Evolutionary conservation across 2,113 vertebrate genomes (phyloP).

Genomic region (Ploceus nigricollis): DNA sequence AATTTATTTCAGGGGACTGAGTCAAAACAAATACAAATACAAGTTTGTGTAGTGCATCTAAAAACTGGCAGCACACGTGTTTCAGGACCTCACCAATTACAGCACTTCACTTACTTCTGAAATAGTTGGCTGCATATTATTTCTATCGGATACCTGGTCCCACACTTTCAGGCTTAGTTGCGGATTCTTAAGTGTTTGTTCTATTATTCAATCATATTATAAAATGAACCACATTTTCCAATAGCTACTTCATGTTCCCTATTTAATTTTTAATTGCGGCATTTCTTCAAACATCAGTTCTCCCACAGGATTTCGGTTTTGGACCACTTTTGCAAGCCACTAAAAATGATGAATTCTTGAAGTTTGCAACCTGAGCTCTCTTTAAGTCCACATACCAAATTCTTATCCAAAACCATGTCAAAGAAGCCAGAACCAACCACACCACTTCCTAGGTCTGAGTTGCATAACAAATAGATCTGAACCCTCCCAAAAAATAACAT

Average conservation of each 20-base stretch:
- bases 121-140: background rate
- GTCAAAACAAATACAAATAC: conserved; percentile 61
- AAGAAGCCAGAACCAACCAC: conserved; percentile 55
- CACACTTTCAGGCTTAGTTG: conserved; percentile 52
- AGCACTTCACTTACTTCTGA: conserved; percentile 34
- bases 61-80: background rate
- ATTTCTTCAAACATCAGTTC: conserved; percentile 47
- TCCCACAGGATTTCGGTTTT: conserved; percentile 32
- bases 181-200: conserved; percentile 15
- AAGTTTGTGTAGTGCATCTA: conserved; percentile 1
- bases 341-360: conserved; percentile 53
- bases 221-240: conserved; percentile 64
- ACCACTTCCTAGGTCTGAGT: conserved; percentile 66
- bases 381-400: conserved; percentile 47
- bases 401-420: conserved; percentile 59
- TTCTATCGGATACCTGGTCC: conserved; percentile 29
- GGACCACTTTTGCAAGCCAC: conserved; percentile 42
- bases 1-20: conserved; percentile 50
- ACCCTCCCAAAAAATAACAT: conserved; percentile 11
- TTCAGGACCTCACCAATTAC: conserved; percentile 41
- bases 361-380: conserved; percentile 53
- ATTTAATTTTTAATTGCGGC: conserved; percentile 58
- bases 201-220: conserved; percentile 63
- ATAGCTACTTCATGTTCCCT: conserved; percentile 55
- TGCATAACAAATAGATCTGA: conserved; percentile 41